Percentiles rank a stretch among this genome's conserved stretches.
These are phyloP conservation scores for Papilio xuthus DNA, from an alignment of 1,140 invertebrate genomes.

Conservation along the genomic window DNA sequence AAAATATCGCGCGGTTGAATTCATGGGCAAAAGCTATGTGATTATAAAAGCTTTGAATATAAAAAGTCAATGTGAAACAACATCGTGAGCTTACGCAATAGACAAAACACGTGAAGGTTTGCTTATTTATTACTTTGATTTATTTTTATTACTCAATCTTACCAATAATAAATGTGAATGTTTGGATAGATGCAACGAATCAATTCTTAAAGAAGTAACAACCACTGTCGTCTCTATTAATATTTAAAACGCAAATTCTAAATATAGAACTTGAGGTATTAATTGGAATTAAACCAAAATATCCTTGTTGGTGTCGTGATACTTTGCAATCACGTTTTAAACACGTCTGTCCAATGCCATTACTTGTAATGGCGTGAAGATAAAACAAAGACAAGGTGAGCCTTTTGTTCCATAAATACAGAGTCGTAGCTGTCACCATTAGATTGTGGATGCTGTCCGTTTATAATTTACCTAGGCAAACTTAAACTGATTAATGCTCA, in stretches of 20 bases:
- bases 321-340: neutral
- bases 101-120: neutral
- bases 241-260: neutral
- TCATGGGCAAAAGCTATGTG: no score
- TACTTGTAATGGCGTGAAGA: conserved; percentile 22
- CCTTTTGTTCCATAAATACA: conserved; percentile 5
- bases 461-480: neutral
- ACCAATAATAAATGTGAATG: no score
- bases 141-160: neutral
- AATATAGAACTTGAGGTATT: neutral
- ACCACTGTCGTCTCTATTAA: neutral
- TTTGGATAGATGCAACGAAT: no score
- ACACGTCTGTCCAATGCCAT: conserved; percentile 1
- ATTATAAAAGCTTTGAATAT: neutral
- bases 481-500: neutral
- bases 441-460: neutral
- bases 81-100: neutral
- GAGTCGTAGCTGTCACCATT: neutral
- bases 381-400: conserved; percentile 17
- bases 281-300: neutral
- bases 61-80: conserved; percentile 5
- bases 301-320: neutral
- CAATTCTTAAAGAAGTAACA: neutral
- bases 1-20: no score
- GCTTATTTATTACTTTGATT: neutral